A percentile compares a stretch with the other conserved stretches of the same genome.
These are phyloP conservation scores for Elegia similella DNA, from an alignment of 2,888 invertebrate genomes.

Conservation along the genomic window DNA sequence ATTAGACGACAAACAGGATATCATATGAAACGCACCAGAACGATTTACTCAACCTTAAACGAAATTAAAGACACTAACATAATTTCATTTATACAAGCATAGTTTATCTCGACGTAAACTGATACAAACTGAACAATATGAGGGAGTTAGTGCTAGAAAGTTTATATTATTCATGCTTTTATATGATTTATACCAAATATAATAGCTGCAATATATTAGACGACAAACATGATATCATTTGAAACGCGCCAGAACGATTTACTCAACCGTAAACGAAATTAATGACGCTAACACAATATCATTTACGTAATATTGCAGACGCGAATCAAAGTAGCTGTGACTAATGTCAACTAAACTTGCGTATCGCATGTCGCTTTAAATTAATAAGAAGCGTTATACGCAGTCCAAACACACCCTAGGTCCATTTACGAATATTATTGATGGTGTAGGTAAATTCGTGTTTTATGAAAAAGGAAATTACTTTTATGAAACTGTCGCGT, in stretches of 20 bases:
- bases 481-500: not conserved
- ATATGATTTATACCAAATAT: no score
- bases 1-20: not conserved
- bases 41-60: no score
- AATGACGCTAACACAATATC: not conserved
- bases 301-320: not conserved
- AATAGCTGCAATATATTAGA: no score
- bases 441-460: slow-evolving; percentile 44
- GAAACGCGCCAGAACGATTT: not conserved
- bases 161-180: no score
- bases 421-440: slow-evolving; percentile 63
- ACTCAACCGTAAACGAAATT: not conserved
- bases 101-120: no score
- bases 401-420: slow-evolving; percentile 53
- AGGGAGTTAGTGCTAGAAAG: no score
- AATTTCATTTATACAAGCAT: not conserved
- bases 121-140: no score
- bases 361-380: slow-evolving; percentile 55
- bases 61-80: no score
- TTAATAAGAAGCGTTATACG: slow-evolving; percentile 55
- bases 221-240: not conserved
- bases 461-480: slow-evolving; percentile 30
- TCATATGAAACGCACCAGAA: not conserved
- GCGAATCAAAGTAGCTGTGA: not conserved
- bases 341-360: slow-evolving; percentile 34